Conservation (phyloP, 2,797 vertebrate genomes). For the Monodelphis domestica region DNA sequence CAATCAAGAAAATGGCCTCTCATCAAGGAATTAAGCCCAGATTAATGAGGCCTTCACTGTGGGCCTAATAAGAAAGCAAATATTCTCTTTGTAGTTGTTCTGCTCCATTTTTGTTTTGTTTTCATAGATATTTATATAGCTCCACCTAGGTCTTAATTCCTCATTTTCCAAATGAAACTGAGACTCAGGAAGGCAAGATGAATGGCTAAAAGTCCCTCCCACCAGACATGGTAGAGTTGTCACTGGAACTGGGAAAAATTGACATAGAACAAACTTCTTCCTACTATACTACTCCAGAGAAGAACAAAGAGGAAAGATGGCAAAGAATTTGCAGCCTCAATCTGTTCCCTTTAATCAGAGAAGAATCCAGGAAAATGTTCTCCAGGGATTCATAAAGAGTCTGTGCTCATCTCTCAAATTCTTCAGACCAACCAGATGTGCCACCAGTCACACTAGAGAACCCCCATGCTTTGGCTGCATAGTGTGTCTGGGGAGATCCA, state of each 20-base stretch:
- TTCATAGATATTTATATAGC: neutral
- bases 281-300: neutral
- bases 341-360: neutral
- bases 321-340: neutral
- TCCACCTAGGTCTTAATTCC: neutral
- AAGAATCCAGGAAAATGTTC: neutral
- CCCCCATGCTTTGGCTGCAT: neutral
- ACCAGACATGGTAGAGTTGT: neutral
- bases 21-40: neutral
- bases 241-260: neutral
- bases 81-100: neutral
- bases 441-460: neutral
- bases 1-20: neutral
- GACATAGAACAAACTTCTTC: neutral
- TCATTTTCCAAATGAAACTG: neutral
- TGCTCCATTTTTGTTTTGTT: neutral
- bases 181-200: neutral
- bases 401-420: neutral
- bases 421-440: neutral
- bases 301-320: neutral
- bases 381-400: neutral
- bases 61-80: neutral
- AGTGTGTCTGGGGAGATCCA: neutral
- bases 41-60: neutral
- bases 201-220: neutral